Evolutionary conservation across 35 echinoderm and acorn worm genomes (phyloP), one percentile per base, ranked within the genome.

Genomic region (Apostichopus parvimensis): DNA sequence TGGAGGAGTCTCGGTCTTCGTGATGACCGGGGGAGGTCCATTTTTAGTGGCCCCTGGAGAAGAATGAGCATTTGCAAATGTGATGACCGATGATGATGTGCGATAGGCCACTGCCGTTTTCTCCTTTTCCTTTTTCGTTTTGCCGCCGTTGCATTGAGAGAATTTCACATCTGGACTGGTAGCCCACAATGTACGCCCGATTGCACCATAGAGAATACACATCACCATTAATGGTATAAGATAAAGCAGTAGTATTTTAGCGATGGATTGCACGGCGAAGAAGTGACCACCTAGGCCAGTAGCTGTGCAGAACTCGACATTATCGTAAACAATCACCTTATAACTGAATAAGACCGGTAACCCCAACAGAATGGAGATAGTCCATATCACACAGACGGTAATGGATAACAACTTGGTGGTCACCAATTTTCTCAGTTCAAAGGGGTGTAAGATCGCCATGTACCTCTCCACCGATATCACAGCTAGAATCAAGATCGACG

Each of bases 391-490:
- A 24, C 81, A 73, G 9, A 98, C 92, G 1, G 94, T 92, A 12
- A 95, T 82, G 9, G 61, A 92, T 26, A 98, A 65, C 15, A 92
- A 94, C 18, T 72, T 77, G 4, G 94, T 88, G 4, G 94, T 98
- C 1, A 98, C 62, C 20, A 98, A 59, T 12, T 92, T 81, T 18
- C 96, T 73, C 0, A 92, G 90, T 71, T 95, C 92, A 12, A 98
- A 90, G 2, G 96, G 96, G 53, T 88, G 94, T 24, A 95, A 76
- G 8, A 98, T 98, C 6, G 96, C 96, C 80, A 98, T 95, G 83
- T 95, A 98, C 24, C 96, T 79, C 87, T 98, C 96, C 5, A 92
- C 90, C 24, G 96, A 94, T 12, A 98, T 98, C 61, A 98, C 94
- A 28, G 90, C 92, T 28, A 98, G 84, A 61, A 98, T 89, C 17